Evolutionary conservation across 2,113 vertebrate species (phyloP).

Genomic region (Emydura subglobosa): DNA sequence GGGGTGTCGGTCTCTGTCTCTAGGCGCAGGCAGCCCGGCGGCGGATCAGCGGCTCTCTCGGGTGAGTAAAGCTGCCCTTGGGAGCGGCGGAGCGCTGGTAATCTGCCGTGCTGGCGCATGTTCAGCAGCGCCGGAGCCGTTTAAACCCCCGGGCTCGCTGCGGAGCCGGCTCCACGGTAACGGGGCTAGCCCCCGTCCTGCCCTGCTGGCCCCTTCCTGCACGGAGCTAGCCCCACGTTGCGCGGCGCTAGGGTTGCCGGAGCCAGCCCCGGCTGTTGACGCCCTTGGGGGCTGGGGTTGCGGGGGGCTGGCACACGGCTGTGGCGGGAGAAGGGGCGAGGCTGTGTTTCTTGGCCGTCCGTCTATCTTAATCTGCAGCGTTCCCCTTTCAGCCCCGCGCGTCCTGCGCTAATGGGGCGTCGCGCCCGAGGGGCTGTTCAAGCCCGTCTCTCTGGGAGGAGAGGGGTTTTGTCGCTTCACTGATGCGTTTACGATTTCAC

Average conservation of each 20-base stretch:
- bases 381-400: neutral
- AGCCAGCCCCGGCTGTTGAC: neutral
- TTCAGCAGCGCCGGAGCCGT: neutral
- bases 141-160: neutral
- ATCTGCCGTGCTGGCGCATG: fast-evolving
- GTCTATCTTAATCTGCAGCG: too few species aligned
- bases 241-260: too few species aligned
- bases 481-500: too few species aligned
- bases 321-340: too few species aligned
- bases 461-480: neutral
- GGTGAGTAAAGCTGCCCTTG: slow-evolving; percentile 22
- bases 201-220: too few species aligned
- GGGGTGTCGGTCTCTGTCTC: too few species aligned
- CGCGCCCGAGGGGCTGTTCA: neutral
- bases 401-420: neutral
- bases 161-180: neutral
- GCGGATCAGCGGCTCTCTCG: fast-evolving
- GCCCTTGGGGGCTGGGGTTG: too few species aligned
- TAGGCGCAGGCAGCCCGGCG: fast-evolving
- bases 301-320: too few species aligned
- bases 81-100: too few species aligned
- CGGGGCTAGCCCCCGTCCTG: too few species aligned
- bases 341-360: neutral
- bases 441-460: fast-evolving
- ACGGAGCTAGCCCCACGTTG: too few species aligned